These are phyloP conservation scores for Burhinus bistriatus DNA, from an alignment of 2,113 vertebrate species.

Conservation along the genomic window DNA sequence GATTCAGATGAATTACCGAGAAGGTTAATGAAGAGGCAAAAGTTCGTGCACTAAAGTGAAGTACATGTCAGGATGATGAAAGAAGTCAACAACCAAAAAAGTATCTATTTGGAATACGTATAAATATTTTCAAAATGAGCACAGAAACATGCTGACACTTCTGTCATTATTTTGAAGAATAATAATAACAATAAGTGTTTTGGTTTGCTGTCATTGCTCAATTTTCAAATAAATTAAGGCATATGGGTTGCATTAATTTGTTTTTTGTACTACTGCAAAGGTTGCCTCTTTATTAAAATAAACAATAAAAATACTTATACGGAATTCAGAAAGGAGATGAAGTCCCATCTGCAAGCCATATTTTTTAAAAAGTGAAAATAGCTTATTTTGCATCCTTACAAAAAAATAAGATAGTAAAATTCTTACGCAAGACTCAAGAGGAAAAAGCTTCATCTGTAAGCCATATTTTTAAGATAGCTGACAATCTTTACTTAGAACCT, in stretches of 20 bases:
- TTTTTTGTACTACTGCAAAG: neutral
- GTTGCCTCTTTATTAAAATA: neutral
- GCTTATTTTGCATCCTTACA: neutral
- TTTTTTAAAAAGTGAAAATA: neutral
- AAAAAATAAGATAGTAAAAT: neutral
- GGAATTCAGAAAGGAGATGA: neutral
- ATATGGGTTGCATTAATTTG: neutral
- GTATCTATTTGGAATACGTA: neutral
- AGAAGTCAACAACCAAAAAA: neutral
- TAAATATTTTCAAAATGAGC: neutral
- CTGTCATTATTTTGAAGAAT: neutral
- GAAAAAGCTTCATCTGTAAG: neutral
- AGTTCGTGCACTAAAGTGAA: neutral
- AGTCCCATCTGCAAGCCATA: neutral
- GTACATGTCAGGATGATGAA: neutral
- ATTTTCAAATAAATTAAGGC: conserved; percentile 2
- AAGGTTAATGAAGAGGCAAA: neutral
- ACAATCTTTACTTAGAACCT: neutral
- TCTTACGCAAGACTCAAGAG: neutral
- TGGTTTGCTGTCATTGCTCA: neutral
- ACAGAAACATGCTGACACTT: neutral
- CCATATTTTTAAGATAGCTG: neutral
- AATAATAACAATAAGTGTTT: neutral
- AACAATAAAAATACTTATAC: neutral
- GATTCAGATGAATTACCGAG: neutral